Conservation (phyloP, 2,797 vertebrate species). For the Gambusia yucatana region DNA sequence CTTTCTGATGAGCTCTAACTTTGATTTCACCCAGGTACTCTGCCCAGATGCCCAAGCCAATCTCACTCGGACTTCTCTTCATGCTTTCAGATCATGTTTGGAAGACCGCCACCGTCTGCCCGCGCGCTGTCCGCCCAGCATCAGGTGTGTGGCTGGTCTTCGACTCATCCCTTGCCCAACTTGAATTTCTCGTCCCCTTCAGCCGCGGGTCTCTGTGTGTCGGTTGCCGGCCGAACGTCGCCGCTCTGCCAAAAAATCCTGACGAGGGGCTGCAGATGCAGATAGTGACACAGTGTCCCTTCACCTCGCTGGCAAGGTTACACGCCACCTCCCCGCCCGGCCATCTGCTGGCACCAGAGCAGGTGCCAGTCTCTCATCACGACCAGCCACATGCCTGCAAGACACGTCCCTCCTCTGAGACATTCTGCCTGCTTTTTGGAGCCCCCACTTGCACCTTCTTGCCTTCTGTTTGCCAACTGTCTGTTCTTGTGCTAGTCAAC, state of each 20-base stretch:
- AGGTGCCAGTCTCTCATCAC: conserved; percentile 76
- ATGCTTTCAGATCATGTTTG: conserved; percentile 64
- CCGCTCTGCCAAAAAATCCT: conserved; percentile 65
- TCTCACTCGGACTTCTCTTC: conserved; percentile 44
- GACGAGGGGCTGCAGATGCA: conserved; percentile 73
- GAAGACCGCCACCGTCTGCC: conserved; percentile 64
- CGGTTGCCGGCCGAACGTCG: conserved; percentile 49
- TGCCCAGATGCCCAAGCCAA: conserved; percentile 59
- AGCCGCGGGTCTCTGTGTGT: conserved; percentile 47
- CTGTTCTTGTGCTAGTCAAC: conserved; percentile 48
- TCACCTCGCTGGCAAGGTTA: conserved; percentile 60
- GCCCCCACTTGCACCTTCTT: conserved; percentile 34
- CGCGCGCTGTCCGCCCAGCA: conserved; percentile 53
- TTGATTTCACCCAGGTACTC: conserved; percentile 50
- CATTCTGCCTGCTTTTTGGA: conserved; percentile 6
- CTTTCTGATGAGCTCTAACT: conserved; percentile 71
- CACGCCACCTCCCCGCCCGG: conserved; percentile 36
- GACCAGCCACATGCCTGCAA: conserved; percentile 35
- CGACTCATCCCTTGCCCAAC: conserved; percentile 73
- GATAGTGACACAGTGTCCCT: conserved; percentile 69
- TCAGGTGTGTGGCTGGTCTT: conserved; percentile 70
- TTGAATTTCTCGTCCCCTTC: conserved; percentile 53
- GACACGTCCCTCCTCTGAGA: conserved; percentile 49
- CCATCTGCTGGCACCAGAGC: conserved; percentile 78
- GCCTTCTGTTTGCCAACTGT: conserved; percentile 25